These are phyloP conservation scores for Mactromeris polynyma DNA, from an alignment of 2,888 invertebrate genomes.

Conservation along the genomic window DNA sequence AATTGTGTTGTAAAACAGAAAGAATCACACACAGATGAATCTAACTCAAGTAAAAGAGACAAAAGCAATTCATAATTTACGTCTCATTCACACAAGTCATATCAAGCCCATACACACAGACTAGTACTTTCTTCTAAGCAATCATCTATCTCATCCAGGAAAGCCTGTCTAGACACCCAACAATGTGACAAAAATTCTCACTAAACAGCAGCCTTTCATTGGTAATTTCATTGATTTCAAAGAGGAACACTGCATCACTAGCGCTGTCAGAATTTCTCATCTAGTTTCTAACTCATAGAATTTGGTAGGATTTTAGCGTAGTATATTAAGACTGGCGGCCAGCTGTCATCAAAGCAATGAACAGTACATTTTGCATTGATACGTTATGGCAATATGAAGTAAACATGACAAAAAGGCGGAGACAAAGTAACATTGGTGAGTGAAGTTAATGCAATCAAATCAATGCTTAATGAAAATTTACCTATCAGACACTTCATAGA, in stretches of 20 bases:
- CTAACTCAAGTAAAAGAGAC: neutral
- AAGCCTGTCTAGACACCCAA: neutral
- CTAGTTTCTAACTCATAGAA: neutral
- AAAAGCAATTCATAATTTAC: neutral
- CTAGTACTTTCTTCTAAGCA: neutral
- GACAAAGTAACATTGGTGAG: no score
- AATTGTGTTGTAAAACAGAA: neutral
- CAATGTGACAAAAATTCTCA: constrained; percentile 4
- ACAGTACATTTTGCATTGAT: neutral
- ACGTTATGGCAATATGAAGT: no score
- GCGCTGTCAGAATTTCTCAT: neutral
- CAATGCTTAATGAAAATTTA: no score
- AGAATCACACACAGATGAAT: neutral
- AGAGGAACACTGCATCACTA: neutral
- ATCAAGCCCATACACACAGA: neutral
- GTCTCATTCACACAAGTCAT: neutral
- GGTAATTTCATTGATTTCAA: neutral
- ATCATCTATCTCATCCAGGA: neutral
- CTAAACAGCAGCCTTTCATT: neutral
- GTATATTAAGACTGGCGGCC: no score
- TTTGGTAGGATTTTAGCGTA: no score
- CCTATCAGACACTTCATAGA: no score
- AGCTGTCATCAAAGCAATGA: neutral
- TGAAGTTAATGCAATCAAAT: no score
- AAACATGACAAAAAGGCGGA: no score